Percentiles rank a stretch among this genome's conserved stretches.
Evolutionary conservation across 2,888 invertebrate genomes (phyloP).

Genomic region (Melanotus villosus): DNA sequence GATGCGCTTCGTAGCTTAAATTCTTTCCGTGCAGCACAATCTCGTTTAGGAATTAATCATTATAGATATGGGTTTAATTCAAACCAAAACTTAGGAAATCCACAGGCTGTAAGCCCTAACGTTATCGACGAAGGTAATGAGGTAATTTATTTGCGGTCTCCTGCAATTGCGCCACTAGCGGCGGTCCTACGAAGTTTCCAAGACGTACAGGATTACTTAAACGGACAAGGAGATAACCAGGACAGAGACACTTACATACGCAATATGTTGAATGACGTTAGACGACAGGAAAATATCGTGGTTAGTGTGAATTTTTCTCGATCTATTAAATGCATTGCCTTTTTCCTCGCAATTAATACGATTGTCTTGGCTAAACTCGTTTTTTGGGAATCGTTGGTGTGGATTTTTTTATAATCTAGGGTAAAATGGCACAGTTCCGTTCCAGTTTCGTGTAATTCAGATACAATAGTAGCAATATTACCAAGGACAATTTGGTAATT

Average conservation of each 20-base stretch:
- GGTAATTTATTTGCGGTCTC: not conserved
- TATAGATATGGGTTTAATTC: not conserved
- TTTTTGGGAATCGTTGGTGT: slow-evolving; percentile 13
- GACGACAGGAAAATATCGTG: not conserved
- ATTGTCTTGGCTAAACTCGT: slow-evolving; percentile 40
- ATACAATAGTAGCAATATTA: too few species aligned
- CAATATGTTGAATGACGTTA: not conserved
- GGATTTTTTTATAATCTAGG: too few species aligned
- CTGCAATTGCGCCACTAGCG: not conserved
- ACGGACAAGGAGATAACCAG: slow-evolving; percentile 41
- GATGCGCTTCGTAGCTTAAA: too few species aligned
- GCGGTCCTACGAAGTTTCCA: slow-evolving; percentile 10
- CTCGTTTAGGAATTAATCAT: not conserved
- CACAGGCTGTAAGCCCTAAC: not conserved
- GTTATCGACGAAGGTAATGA: not conserved
- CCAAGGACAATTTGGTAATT: too few species aligned
- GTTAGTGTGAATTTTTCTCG: slow-evolving; percentile 40
- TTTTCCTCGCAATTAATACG: slow-evolving; percentile 44
- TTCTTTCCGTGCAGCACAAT: too few species aligned
- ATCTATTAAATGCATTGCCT: slow-evolving; percentile 36
- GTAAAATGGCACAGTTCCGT: too few species aligned
- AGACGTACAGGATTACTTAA: slow-evolving; percentile 25
- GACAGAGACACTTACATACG: slow-evolving; percentile 8
- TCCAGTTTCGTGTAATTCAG: too few species aligned
- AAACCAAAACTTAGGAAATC: not conserved